phyloP scores from a whole-genome alignment of 1,140 invertebrate species.

The Globodera rostochiensis region DNA sequence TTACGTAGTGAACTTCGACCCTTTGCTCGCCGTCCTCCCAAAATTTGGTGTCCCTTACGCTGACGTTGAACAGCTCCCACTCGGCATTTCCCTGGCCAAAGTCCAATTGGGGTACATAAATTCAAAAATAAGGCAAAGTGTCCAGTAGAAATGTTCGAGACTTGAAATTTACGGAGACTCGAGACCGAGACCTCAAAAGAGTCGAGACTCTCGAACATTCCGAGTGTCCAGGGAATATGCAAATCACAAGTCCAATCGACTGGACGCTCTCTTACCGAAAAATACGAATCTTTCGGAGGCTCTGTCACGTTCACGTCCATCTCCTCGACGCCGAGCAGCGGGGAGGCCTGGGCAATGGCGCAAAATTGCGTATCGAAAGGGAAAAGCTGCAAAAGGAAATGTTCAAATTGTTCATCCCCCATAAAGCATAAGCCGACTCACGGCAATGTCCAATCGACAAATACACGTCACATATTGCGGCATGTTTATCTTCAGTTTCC shows the following conservation, averaged over 20 bases:
- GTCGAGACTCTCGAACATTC: no score
- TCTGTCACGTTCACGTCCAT: constrained; percentile 58
- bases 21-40: constrained; percentile 54
- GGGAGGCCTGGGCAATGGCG: constrained; percentile 61
- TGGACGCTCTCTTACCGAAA: constrained; percentile 36
- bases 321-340: constrained; percentile 53
- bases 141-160: not conserved
- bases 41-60: constrained; percentile 58
- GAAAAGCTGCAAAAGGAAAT: constrained; percentile 40
- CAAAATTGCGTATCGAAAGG: constrained; percentile 62
- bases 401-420: not conserved
- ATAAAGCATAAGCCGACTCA: constrained; percentile 12
- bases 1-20: constrained; percentile 56
- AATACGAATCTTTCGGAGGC: constrained; percentile 57
- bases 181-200: no score
- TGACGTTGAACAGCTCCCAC: constrained; percentile 62
- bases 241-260: no score
- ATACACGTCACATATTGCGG: constrained; percentile 58
- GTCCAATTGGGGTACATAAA: not conserved
- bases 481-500: constrained; percentile 55
- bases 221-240: no score
- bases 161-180: no score
- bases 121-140: no score
- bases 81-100: constrained; percentile 57
- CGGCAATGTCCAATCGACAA: constrained; percentile 55